Evolutionary conservation across 2,113 vertebrate species (phyloP).

Genomic region (Carlito syrichta): DNA sequence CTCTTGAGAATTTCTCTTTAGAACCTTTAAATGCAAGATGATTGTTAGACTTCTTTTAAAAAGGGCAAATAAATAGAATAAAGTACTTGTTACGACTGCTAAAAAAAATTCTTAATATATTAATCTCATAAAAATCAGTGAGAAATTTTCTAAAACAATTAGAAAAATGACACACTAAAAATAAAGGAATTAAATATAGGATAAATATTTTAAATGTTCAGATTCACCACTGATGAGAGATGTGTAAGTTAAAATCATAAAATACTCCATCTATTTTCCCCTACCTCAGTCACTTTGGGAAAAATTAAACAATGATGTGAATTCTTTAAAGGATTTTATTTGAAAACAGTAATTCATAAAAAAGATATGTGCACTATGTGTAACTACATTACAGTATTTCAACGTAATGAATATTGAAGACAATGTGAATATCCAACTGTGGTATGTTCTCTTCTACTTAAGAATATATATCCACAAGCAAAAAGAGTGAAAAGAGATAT

Average conservation of each 20-base stretch:
- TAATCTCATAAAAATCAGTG: neutral
- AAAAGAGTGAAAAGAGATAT: neutral
- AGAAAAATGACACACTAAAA: neutral
- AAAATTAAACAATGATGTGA: neutral
- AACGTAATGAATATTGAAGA: neutral
- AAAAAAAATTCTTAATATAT: neutral
- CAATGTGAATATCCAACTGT: neutral
- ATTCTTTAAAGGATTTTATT: conserved; percentile 9
- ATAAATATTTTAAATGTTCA: conserved; percentile 24
- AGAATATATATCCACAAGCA: neutral
- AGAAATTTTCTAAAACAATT: neutral
- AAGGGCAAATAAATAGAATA: conserved; percentile 7
- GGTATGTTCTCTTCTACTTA: neutral
- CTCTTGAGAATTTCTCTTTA: neutral
- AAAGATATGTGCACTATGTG: neutral
- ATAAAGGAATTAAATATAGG: neutral
- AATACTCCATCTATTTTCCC: neutral
- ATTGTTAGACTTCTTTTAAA: neutral
- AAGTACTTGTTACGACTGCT: neutral
- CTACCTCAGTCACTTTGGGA: neutral
- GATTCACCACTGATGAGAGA: neutral
- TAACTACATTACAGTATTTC: neutral
- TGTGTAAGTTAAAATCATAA: conserved; percentile 28
- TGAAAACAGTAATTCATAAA: neutral
- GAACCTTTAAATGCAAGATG: conserved; percentile 18